phyloP scores from a whole-genome alignment of 2,888 invertebrate genomes.

The Metellina segmentata region DNA sequence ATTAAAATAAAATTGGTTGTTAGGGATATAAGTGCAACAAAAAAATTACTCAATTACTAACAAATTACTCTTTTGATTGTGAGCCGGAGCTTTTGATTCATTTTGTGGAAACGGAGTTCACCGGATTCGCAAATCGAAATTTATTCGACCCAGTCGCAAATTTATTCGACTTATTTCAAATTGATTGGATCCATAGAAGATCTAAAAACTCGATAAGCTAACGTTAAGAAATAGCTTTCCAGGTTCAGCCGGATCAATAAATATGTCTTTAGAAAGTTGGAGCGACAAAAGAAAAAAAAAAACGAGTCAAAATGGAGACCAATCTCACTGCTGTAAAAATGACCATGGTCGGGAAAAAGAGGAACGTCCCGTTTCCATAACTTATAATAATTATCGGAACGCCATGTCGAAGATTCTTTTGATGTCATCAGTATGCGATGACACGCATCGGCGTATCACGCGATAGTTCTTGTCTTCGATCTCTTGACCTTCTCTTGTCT shows the following conservation, averaged over 20 bases:
- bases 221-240: slow-evolving; percentile 37
- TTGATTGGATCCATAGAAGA: too few relatives aligned
- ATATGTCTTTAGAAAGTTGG: slow-evolving; percentile 7
- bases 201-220: neutral
- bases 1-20: too few relatives aligned
- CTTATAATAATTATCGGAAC: slow-evolving; percentile 47
- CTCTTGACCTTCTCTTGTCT: slow-evolving; percentile 52
- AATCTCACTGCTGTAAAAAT: slow-evolving; percentile 11
- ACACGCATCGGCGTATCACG: slow-evolving; percentile 61
- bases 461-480: slow-evolving; percentile 40
- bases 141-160: too few relatives aligned
- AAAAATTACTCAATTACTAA: too few relatives aligned
- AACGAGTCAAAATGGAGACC: neutral
- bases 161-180: too few relatives aligned
- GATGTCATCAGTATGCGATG: slow-evolving; percentile 64
- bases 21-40: too few relatives aligned
- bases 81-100: too few relatives aligned
- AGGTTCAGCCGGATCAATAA: slow-evolving; percentile 38
- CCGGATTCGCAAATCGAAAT: too few relatives aligned
- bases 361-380: slow-evolving; percentile 36
- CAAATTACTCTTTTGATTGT: too few relatives aligned
- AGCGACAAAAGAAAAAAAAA: slow-evolving; percentile 11
- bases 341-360: too few relatives aligned
- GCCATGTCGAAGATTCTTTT: slow-evolving; percentile 20
- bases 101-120: too few relatives aligned